Evolutionary conservation across 2,797 vertebrate species (phyloP), one percentile per base, ranked within the genome.

Genomic region (Brachymystax lenok): DNA sequence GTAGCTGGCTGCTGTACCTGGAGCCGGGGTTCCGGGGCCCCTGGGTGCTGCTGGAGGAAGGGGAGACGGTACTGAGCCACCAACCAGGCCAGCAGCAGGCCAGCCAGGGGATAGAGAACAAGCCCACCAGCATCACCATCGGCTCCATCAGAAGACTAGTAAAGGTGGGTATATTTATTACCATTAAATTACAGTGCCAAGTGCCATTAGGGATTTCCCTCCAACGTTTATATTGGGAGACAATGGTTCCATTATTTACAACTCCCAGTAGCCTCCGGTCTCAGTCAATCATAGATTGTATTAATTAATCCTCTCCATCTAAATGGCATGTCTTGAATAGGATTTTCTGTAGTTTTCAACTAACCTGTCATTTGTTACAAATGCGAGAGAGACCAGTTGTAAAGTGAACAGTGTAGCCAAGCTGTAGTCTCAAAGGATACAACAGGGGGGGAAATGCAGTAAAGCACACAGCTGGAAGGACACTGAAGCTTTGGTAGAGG

Each of bases 1-100:
- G 64, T 84, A 97, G 96, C 77, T 96, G 96, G 96, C 93, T 96
- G 85, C 86, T 97, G 67, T 96, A 96, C 88, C 93, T 93, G 84
- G 95, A 95, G 77, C 91, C 93, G 10, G 87, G 92, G 80, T 96
- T 94, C 86, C 88, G 89, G 77, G 95, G 96, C 69, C 92, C 88
- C 63, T 95, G 93, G 71, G 85, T 92, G 1, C 85, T 95, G 2
- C 87, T 97, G 40, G 95, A 96, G 89, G 96, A 96, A 93, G 96
- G 96, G 74, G 93, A 95, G 82, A 90, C 76, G 35, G 86, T 95
- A 46, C 87, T 94, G 84, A 86, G 88, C 88, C 85, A 74, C 54
- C 75, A 94, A 92, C 92, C 86, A 87, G 83, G 79, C 73, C 80
- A 87, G 85, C 0, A 86, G 84, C 0, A 0, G 71, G 77, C 69